Base-by-base conservation (phyloP, 2,113 vertebrate species). In the Puntigrus tetrazona region DNA sequence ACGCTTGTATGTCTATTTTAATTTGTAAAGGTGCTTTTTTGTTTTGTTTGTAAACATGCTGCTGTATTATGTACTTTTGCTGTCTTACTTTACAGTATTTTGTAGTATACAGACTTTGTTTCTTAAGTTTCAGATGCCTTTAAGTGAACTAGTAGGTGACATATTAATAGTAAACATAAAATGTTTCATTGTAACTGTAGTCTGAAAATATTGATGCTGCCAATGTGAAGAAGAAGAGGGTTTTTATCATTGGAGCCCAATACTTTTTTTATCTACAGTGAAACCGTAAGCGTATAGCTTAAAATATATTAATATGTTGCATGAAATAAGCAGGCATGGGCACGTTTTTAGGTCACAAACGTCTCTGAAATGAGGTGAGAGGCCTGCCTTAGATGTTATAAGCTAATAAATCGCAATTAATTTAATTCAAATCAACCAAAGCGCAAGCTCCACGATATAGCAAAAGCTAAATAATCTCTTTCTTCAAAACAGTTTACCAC, bases 111-210 rank as follows among this genome's bases (percentile, higher is more conserved):
- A 47, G 81, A 50, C 52, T 76, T 77, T 7, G 29, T 16, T 43
- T 79, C 25, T 7, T 78, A 57, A 78, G 34, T 73, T 84, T 82
- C 55, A 84, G 74, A 87, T 87, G 86, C 84, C 86, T 87, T 82
- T 47, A 61, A 81, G 76, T 85, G 55, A n/a, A 43, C 70, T 22
- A 72, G 22, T 70, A 59, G 59, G 41, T 47, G 25, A 45, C 16
- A 5, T 61, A 25, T 41, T 78, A 50, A 20, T 75, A 50, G 16
- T 9, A 70, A 67, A 70, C 67, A 70, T 70, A 22, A 38, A n/a
- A 13, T 70, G 9, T 11, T 38, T 67, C 7, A 4, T 67, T 18
- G 27, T 29, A 75, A 67, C 27, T 69, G 18, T 70, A 22, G 61
- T 81, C 18, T 81, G 29, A 70, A 81, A 50, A 70, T 81, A 52